Conservation (phyloP, 2,888 invertebrate genomes). For the Ophonus ardosiacus region DNA sequence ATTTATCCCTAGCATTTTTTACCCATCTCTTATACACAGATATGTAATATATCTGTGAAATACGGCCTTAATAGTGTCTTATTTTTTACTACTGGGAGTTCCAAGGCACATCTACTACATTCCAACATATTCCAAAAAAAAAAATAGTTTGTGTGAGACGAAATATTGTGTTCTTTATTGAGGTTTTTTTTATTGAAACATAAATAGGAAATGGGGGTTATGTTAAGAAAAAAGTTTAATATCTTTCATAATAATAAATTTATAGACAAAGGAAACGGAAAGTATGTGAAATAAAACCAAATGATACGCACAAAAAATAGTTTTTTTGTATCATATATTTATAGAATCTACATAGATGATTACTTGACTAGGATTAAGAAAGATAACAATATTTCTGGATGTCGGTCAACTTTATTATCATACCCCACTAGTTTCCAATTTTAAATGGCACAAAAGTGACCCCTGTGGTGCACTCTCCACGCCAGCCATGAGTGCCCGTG, state of each 20-base stretch:
- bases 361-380: too few relatives aligned
- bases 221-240: not conserved
- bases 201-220: not conserved
- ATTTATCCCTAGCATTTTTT: conserved; percentile 35
- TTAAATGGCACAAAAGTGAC: too few relatives aligned
- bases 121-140: conserved; percentile 1
- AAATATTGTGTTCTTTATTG: conserved; percentile 26
- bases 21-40: conserved; percentile 18
- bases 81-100: conserved; percentile 1
- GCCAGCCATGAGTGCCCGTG: too few relatives aligned
- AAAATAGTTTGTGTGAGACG: not conserved
- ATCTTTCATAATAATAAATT: not conserved
- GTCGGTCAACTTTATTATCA: too few relatives aligned
- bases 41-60: conserved; percentile 40
- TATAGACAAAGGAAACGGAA: not conserved
- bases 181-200: not conserved
- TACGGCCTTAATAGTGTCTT: conserved; percentile 29
- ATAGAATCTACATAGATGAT: too few relatives aligned
- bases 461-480: too few relatives aligned
- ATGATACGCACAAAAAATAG: not conserved
- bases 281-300: not conserved
- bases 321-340: not conserved
- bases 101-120: not conserved
- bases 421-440: too few relatives aligned
- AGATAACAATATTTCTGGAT: too few relatives aligned